Base-by-base conservation (phyloP, 2,888 invertebrate species). In the Neoitamus cyanurus region DNA sequence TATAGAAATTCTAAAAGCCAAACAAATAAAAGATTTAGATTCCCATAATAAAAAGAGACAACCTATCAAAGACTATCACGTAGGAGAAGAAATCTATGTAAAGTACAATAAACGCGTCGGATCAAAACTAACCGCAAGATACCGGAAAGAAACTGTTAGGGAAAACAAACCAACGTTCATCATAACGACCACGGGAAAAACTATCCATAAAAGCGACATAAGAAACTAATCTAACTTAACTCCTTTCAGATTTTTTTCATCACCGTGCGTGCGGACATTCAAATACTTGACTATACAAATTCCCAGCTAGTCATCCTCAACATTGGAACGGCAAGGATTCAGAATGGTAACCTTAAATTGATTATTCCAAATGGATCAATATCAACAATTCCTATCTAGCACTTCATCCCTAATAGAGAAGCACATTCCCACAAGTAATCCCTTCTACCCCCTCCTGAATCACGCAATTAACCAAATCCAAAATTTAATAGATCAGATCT, bases 41-140 rank as follows among this genome's bases (percentile, higher is more conserved):
- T 72, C 28, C 13, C 84, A 84, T n/a, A 84, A 75, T 30, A 80
- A 73, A 84, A 30, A 42, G 9, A n/a, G 37, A 15, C 20, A 85
- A 37, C 75, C 84, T 15, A 84, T 58, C 2, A 85, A 85, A 84
- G 28, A 58, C 30, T 85, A 84, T 9, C 46, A 85, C n/a, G 28
- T 48, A 15, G 83, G 82, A n/a, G 15, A 84, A 73, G n/a, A 28
- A 2, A 77, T 85, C 20, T 84, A 48, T 69, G 36, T 82, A 2
- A 84, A 69, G 72, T 15, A 73, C 3, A 83, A 80, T 69, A 84
- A 72, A 72, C 25, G 84, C n/a, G n/a, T 78, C 7, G 72, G 80
- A 70, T 46, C 84, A 15, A 84, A 84, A 42, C 20, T 84, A 25
- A 80, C 73, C 2, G 31, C 31, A 5, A 25, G 78, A 3, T 78